Conservation (phyloP, 2,888 invertebrate genomes). For the Cinara cedri region DNA sequence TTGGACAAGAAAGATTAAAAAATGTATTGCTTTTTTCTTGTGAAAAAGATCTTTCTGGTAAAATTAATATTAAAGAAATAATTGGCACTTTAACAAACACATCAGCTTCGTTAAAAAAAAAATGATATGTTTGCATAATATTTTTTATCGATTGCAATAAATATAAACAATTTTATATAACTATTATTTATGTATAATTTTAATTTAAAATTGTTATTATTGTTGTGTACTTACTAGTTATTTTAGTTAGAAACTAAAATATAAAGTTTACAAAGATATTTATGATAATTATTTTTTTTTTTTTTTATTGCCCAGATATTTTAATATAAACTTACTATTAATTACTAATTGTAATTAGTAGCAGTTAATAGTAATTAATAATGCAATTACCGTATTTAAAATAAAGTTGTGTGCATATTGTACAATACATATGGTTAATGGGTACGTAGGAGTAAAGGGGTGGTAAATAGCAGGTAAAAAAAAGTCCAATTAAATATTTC, state of each 20-base stretch:
- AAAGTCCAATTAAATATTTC: no score
- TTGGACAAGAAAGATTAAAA: conserved; percentile 7
- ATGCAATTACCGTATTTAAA: conserved; percentile 7
- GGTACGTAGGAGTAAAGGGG: no score
- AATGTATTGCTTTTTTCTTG: conserved; percentile 10
- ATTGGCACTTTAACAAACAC: not conserved
- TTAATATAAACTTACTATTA: not conserved
- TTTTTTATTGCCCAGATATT: conserved; percentile 6
- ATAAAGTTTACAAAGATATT: not conserved
- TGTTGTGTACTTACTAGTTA: conserved; percentile 3
- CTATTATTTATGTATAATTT: not conserved
- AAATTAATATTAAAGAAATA: conserved; percentile 9
- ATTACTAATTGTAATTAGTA: conserved; percentile 3
- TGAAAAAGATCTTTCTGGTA: conserved; percentile 7
- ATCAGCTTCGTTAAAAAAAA: not conserved
- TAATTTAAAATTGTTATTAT: not conserved
- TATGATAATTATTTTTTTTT: not conserved
- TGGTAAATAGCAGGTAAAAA: no score
- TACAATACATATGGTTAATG: no score
- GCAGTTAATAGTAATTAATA: conserved; percentile 16
- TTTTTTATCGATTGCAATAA: not conserved
- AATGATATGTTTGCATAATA: conserved; percentile 9
- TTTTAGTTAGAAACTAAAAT: no score
- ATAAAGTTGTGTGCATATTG: no score
- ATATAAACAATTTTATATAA: not conserved